Evolutionary conservation across 2,113 vertebrate species (phyloP).

Genomic region (Grammomys dolichurus): DNA sequence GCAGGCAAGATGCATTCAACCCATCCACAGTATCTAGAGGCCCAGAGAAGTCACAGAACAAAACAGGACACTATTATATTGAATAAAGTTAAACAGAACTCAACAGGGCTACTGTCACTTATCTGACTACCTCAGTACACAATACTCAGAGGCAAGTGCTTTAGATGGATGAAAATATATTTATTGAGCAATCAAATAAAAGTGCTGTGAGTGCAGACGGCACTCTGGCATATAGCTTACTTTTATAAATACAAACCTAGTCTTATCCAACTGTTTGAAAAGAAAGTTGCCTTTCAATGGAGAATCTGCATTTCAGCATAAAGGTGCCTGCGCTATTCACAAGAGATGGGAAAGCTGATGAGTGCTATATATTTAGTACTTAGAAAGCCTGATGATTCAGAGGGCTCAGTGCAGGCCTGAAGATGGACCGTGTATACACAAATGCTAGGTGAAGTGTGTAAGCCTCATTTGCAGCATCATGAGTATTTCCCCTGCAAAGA

Average conservation of each 20-base stretch:
- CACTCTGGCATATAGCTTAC: slow-evolving; percentile 58
- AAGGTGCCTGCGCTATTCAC: slow-evolving; percentile 72
- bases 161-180: slow-evolving; percentile 62
- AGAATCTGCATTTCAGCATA: slow-evolving; percentile 77
- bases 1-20: neutral
- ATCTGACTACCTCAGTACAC: slow-evolving; percentile 62
- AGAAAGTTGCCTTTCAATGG: slow-evolving; percentile 73
- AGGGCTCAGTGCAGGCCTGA: slow-evolving; percentile 26
- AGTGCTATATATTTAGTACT: slow-evolving; percentile 68
- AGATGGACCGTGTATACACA: neutral
- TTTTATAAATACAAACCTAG: slow-evolving; percentile 75
- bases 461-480: neutral
- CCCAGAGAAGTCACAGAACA: slow-evolving; percentile 34
- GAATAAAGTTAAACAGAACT: slow-evolving; percentile 74
- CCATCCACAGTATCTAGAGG: neutral
- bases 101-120: slow-evolving; percentile 60
- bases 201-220: slow-evolving; percentile 61
- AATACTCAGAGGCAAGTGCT: slow-evolving; percentile 59
- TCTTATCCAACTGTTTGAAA: slow-evolving; percentile 66
- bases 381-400: slow-evolving; percentile 60
- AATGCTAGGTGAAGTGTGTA: neutral
- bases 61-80: slow-evolving; percentile 26
- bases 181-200: slow-evolving; percentile 74
- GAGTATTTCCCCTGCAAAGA: neutral
- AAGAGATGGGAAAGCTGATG: slow-evolving; percentile 48